A percentile compares a stretch with the other conserved stretches of the same genome.
These are phyloP conservation scores for Autographa pulchrina DNA, from an alignment of 2,888 invertebrate species.

Conservation along the genomic window DNA sequence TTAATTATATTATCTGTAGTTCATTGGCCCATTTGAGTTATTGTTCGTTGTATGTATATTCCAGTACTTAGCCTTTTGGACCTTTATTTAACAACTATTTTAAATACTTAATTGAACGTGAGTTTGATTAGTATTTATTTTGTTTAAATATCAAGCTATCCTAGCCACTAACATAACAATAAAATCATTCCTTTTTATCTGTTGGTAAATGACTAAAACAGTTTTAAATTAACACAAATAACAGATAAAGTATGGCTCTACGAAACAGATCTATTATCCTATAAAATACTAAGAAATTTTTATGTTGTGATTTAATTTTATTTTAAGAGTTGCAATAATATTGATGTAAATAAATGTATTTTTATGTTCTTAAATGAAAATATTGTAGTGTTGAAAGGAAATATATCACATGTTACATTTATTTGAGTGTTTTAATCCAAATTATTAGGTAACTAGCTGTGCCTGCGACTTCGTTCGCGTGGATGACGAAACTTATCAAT, in stretches of 20 bases:
- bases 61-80: neutral
- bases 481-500: too few relatives aligned
- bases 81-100: neutral
- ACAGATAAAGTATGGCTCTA: constrained; percentile 27
- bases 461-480: too few relatives aligned
- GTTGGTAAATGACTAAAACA: constrained; percentile 27
- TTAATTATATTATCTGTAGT: neutral
- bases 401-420: constrained; percentile 84
- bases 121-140: neutral
- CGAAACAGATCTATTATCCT: constrained; percentile 52
- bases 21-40: neutral
- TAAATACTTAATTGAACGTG: neutral
- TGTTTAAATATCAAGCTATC: too few relatives aligned
- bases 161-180: constrained; percentile 9
- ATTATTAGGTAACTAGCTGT: neutral
- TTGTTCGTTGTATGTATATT: neutral
- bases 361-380: constrained; percentile 73
- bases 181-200: constrained; percentile 41
- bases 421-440: constrained; percentile 25
- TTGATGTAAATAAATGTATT: constrained; percentile 76
- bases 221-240: neutral
- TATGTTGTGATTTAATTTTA: constrained; percentile 77
- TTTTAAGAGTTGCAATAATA: constrained; percentile 78
- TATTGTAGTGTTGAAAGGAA: constrained; percentile 81
- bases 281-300: constrained; percentile 53